A percentile compares a stretch with the other conserved stretches of the same genome.
These are phyloP conservation scores for Pristionchus entomophagus DNA, from an alignment of 2,888 invertebrate species.

Conservation along the genomic window DNA sequence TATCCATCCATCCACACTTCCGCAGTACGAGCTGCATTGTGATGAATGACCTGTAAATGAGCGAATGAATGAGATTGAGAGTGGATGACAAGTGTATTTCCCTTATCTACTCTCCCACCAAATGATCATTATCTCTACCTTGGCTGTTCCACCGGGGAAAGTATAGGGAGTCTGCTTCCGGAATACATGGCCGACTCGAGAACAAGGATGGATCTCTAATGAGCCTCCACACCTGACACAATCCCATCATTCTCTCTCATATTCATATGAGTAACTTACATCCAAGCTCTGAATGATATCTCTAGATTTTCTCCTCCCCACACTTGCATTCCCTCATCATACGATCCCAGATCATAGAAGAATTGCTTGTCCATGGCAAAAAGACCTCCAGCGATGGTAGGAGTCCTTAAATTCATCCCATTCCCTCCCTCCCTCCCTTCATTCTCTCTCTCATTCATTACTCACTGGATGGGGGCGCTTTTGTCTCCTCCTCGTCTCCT, in stretches of 20 bases:
- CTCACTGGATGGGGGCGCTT: slow-evolving; percentile 86
- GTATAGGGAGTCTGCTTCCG: slow-evolving; percentile 98
- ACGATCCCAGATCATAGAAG: slow-evolving; percentile 97
- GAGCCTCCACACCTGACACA: slow-evolving; percentile 88
- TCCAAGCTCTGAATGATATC: slow-evolving; percentile 89
- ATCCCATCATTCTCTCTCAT: not conserved
- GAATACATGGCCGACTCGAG: slow-evolving; percentile 96
- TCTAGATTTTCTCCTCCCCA: slow-evolving; percentile 98
- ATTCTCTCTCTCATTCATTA: not conserved
- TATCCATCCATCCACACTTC: slow-evolving; percentile 99
- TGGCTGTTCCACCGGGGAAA: slow-evolving; percentile 90
- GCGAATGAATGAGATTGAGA: too few relatives aligned
- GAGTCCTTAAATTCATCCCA: slow-evolving; percentile 81
- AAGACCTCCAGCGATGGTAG: slow-evolving; percentile 97
- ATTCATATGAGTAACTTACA: slow-evolving; percentile 14
- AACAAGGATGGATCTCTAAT: slow-evolving; percentile 95
- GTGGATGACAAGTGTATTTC: not conserved
- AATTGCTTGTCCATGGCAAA: slow-evolving; percentile 93
- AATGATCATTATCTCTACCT: slow-evolving; percentile 81
- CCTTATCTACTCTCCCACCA: slow-evolving; percentile 78
- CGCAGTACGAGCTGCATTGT: slow-evolving; percentile 96
- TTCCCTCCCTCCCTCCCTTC: not conserved
- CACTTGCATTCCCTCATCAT: slow-evolving; percentile 98
- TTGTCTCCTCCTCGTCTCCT: slow-evolving; percentile 92
- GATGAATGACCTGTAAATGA: slow-evolving; percentile 59